phyloP scores from a whole-genome alignment of 2,888 invertebrate genomes.

The Brenthis ino region DNA sequence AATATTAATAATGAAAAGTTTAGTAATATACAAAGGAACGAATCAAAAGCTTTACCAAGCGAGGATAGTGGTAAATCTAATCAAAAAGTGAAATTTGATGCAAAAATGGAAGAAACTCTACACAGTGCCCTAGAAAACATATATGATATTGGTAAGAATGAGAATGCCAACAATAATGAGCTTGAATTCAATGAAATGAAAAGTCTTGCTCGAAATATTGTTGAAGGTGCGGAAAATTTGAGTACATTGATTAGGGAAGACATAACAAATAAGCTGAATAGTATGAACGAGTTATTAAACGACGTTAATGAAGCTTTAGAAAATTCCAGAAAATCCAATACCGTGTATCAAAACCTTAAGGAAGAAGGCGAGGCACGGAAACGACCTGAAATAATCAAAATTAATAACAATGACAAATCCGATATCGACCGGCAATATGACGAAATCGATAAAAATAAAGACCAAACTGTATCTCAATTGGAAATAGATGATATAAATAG shows the following conservation, averaged over 20 bases:
- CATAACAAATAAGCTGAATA: constrained; percentile 75
- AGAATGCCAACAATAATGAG: constrained; percentile 58
- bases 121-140: constrained; percentile 60
- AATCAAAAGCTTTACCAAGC: not conserved
- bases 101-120: constrained; percentile 61
- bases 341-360: constrained; percentile 65
- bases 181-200: constrained; percentile 72
- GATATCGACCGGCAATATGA: not conserved
- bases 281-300: constrained; percentile 73
- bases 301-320: constrained; percentile 74
- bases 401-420: not conserved
- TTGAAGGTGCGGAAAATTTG: constrained; percentile 72
- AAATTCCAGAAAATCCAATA: constrained; percentile 68
- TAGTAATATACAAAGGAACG: not conserved
- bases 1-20: not conserved
- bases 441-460: constrained; percentile 15
- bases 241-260: constrained; percentile 73
- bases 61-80: not conserved
- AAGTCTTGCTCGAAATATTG: constrained; percentile 66
- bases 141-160: constrained; percentile 53
- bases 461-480: constrained; percentile 51
- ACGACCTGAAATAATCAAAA: constrained; percentile 30
- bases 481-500: constrained; percentile 67
- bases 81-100: constrained; percentile 50
- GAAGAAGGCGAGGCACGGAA: constrained; percentile 53